Base-by-base conservation (phyloP, 2,797 vertebrate species). In the Syngnathus rostellatus region DNA sequence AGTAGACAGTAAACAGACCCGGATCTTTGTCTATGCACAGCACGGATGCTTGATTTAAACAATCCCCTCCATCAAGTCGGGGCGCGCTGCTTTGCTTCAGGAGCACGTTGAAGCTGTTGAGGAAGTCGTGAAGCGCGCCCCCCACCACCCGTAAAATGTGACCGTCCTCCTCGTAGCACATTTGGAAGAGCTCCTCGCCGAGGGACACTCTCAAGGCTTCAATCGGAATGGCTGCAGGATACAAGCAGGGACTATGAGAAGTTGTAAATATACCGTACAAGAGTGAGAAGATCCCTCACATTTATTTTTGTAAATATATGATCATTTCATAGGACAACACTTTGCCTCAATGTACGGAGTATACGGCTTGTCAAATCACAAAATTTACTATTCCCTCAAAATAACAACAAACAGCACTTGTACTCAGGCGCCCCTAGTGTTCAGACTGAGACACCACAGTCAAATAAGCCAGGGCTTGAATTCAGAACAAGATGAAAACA, bases 91-190 rank as follows among this genome's bases (percentile, higher is more conserved):
- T 94, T 81, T 98, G 95, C 76, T 95, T 98, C 82, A 99, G 85
- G 72, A 98, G 90, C 72, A 96, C 94, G 66, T 95, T 95, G 86
- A 98, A 98, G 83, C 97, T 99, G 82, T 98, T 99, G 75, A 99
- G 89, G 85, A 99, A 99, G 87, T 99, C 95, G 12, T 97, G 96
- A 48, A 99, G 94, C 2, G 95, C 95, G 65, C 96, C 96, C 73
- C 95, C 96, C 64, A 99, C 96, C 81, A 96, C 95, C 16, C 88
- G 90, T 61, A 99, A 85, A 83, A 97, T 93, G 74, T 98, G 94
- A 70, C 93, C 90, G 54, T 98, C 96, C 87, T 98, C 95, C 85
- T 97, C 94, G 17, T 97, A 98, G 80, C 96, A 97, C 83, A 94
- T 92, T 84, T 91, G 92, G 85, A 99, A 99, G 51, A 98, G 90